phyloP scores from a whole-genome alignment of 2,888 invertebrate genomes.

The Hemistola chrysoprasaria region DNA sequence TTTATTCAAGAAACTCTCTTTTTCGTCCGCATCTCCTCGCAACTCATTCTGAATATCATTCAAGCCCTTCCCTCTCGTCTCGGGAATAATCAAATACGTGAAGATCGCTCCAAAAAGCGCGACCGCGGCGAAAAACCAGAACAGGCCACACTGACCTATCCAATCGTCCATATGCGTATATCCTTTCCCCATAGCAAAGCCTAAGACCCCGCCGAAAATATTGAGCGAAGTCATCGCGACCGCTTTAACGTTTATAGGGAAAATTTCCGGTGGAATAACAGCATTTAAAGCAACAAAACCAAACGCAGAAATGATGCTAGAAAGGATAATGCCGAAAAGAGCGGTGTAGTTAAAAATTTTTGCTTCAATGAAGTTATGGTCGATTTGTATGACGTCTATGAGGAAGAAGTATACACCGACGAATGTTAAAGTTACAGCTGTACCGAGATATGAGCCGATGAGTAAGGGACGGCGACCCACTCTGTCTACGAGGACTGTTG shows the following conservation, averaged over 20 bases:
- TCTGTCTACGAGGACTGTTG: constrained; percentile 44
- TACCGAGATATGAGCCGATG: constrained; percentile 53
- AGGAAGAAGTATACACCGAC: constrained; percentile 56
- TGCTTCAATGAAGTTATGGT: constrained; percentile 12
- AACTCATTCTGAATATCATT: constrained; percentile 74
- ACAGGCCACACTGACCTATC: constrained; percentile 62
- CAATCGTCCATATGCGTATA: constrained; percentile 67
- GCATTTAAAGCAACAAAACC: constrained; percentile 70
- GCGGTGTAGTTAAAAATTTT: constrained; percentile 41
- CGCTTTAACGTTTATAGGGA: constrained; percentile 76
- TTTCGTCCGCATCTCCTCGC: constrained; percentile 41
- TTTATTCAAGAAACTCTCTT: constrained; percentile 6
- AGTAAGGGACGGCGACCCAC: constrained; percentile 66
- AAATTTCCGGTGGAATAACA: constrained; percentile 75
- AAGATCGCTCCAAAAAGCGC: constrained; percentile 65
- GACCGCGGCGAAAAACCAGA: constrained; percentile 65
- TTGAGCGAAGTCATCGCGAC: constrained; percentile 68
- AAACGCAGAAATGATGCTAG: constrained; percentile 45
- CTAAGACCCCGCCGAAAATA: constrained; percentile 64
- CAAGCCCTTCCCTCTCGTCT: constrained; percentile 78
- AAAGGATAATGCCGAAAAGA: constrained; percentile 55
- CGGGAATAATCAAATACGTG: constrained; percentile 64
- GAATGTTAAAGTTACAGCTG: constrained; percentile 34
- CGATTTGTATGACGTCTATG: constrained; percentile 32
- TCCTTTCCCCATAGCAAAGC: constrained; percentile 63